Percentiles rank a stretch among this genome's conserved stretches.
These are phyloP conservation scores for Eudorcas thomsonii DNA, from an alignment of 2,113 vertebrate genomes.

Conservation along the genomic window DNA sequence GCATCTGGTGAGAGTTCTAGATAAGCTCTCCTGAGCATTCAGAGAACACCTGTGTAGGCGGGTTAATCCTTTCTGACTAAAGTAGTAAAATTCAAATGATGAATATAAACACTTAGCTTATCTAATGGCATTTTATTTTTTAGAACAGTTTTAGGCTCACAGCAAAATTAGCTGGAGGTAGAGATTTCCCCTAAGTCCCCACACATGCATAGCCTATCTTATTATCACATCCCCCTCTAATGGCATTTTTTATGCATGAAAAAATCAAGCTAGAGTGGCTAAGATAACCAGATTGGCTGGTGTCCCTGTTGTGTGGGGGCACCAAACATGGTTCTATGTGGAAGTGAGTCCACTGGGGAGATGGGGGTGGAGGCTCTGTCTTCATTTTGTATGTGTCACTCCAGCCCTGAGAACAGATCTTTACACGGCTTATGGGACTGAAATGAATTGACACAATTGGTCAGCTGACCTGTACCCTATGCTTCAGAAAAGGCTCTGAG, in stretches of 20 bases:
- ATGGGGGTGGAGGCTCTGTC: neutral
- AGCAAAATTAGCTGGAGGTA: neutral
- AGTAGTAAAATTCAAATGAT: neutral
- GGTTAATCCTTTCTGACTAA: constrained; percentile 3
- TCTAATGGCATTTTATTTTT: neutral
- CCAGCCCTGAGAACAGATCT: constrained; percentile 42
- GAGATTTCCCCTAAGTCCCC: neutral
- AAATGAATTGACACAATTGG: constrained; percentile 53
- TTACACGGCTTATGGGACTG: constrained; percentile 43
- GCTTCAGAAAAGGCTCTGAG: constrained; percentile 16
- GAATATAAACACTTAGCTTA: neutral
- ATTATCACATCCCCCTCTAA: neutral
- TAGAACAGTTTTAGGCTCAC: neutral
- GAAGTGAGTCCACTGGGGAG: neutral
- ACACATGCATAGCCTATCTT: neutral
- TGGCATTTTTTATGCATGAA: neutral
- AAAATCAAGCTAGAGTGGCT: neutral
- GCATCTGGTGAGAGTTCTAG: neutral
- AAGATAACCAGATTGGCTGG: neutral
- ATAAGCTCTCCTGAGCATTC: neutral
- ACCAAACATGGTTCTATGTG: neutral
- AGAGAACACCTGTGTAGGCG: neutral
- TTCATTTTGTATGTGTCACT: neutral
- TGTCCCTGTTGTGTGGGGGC: neutral
- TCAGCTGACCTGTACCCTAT: constrained; percentile 45